These are phyloP conservation scores for Meghimatium bilineatum DNA, from an alignment of 2,888 invertebrate genomes.

Conservation along the genomic window DNA sequence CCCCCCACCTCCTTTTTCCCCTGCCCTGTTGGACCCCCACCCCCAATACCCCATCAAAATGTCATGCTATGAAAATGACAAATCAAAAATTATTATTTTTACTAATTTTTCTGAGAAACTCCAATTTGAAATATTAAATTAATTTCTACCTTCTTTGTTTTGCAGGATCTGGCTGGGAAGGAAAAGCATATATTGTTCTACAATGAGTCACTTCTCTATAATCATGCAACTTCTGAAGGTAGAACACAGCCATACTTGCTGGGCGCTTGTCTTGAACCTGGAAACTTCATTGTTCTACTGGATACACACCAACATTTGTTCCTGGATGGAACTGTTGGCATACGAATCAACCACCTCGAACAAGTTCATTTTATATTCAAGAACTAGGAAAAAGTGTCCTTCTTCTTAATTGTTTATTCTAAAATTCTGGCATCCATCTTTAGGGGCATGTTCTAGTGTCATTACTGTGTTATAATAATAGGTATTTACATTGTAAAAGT, in stretches of 20 bases:
- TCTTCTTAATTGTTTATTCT: too few relatives aligned
- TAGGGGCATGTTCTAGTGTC: background rate
- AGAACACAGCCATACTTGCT: background rate
- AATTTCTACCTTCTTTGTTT: too few relatives aligned
- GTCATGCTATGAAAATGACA: too few relatives aligned
- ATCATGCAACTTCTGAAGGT: background rate
- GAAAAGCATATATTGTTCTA: background rate
- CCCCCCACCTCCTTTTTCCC: too few relatives aligned
- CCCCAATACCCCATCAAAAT: too few relatives aligned
- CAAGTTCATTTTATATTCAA: slow-evolving; percentile 2
- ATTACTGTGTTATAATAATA: background rate
- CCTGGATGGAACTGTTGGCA: slow-evolving; percentile 13
- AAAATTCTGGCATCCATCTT: too few relatives aligned
- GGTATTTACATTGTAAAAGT: too few relatives aligned
- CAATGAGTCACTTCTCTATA: background rate
- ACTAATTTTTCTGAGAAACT: too few relatives aligned
- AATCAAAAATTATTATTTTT: too few relatives aligned
- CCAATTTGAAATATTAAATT: too few relatives aligned
- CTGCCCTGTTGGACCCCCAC: too few relatives aligned
- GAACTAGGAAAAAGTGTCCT: background rate
- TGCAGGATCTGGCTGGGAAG: background rate
- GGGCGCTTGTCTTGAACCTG: background rate
- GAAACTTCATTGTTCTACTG: slow-evolving; percentile 21
- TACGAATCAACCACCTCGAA: slow-evolving; percentile 12
- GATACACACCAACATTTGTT: background rate